phyloP scores from a whole-genome alignment of 1,140 invertebrate genomes.

The Coelopa frigida region DNA sequence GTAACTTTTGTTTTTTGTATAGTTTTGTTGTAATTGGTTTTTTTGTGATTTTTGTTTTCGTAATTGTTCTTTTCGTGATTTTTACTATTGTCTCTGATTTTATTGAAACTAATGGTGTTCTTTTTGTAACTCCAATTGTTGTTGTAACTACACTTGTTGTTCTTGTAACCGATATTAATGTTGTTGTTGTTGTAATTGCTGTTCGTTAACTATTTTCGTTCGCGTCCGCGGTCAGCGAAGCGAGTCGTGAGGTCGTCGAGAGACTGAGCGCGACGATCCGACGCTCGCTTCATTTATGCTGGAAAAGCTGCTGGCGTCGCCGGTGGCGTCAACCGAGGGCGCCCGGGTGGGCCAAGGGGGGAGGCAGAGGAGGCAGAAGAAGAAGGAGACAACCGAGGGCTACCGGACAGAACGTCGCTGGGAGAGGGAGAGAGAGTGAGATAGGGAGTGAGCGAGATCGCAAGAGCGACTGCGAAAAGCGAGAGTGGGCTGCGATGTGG shows the following conservation, averaged over 20 bases:
- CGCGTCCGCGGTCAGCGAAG: background rate
- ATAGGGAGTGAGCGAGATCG: background rate
- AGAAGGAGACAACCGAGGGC: too few relatives aligned
- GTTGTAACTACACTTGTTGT: too few relatives aligned
- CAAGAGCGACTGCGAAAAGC: background rate
- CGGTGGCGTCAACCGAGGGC: too few relatives aligned
- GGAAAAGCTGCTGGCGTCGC: slow-evolving; percentile 16
- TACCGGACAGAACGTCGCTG: too few relatives aligned
- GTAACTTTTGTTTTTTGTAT: background rate
- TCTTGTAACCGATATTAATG: too few relatives aligned
- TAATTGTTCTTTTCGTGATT: background rate
- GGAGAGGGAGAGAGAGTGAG: background rate
- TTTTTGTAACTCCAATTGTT: too few relatives aligned
- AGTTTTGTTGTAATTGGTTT: background rate
- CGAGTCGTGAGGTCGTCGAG: slow-evolving; percentile 8
- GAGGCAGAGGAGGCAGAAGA: too few relatives aligned
- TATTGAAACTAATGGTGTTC: background rate
- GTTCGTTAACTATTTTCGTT: background rate
- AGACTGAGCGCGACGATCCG: background rate
- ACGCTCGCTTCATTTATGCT: slow-evolving; percentile 4
- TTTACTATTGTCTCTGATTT: background rate
- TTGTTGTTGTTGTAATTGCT: too few relatives aligned
- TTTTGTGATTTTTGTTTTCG: background rate
- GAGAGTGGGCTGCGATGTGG: too few relatives aligned
- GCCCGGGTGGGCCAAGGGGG: too few relatives aligned